A percentile compares a stretch with the other conserved stretches of the same genome.
Evolutionary conservation across 2,797 vertebrate species (phyloP).

Genomic region (Erethizon dorsatum): DNA sequence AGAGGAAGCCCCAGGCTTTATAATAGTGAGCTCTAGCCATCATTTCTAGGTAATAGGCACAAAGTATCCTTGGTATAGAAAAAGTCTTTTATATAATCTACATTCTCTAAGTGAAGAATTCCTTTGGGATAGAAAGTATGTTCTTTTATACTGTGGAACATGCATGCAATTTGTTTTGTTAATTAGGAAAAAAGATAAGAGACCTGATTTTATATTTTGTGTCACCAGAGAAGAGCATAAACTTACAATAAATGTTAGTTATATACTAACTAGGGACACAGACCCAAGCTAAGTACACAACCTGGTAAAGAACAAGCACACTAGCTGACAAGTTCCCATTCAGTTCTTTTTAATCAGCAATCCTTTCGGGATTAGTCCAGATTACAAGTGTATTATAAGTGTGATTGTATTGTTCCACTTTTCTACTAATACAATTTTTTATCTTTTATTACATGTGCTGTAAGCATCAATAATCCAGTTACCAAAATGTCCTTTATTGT

Average conservation of each 20-base stretch:
- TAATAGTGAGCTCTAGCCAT: constrained; percentile 4
- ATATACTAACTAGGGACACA: neutral
- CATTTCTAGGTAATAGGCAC: constrained; percentile 59
- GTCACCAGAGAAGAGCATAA: neutral
- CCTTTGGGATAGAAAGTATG: neutral
- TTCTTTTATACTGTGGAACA: constrained; percentile 13
- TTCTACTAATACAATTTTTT: neutral
- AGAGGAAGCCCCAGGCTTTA: constrained; percentile 56
- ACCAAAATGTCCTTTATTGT: constrained; percentile 56
- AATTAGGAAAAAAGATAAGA: neutral
- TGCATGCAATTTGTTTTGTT: neutral
- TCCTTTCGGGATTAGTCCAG: neutral
- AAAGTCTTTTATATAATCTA: constrained; percentile 39
- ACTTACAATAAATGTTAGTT: neutral
- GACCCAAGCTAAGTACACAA: neutral
- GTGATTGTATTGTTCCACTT: constrained; percentile 1
- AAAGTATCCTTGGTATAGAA: constrained; percentile 27
- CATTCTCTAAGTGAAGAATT: constrained; percentile 35
- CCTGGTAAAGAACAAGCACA: neutral
- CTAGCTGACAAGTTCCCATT: neutral
- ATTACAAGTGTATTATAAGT: neutral
- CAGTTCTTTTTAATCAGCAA: neutral
- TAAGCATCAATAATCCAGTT: constrained; percentile 18
- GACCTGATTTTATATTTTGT: constrained; percentile 18
- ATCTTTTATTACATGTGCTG: constrained; percentile 22